phyloP scores from a whole-genome alignment of 2,888 invertebrate genomes.

The Cistogaster globosa region DNA sequence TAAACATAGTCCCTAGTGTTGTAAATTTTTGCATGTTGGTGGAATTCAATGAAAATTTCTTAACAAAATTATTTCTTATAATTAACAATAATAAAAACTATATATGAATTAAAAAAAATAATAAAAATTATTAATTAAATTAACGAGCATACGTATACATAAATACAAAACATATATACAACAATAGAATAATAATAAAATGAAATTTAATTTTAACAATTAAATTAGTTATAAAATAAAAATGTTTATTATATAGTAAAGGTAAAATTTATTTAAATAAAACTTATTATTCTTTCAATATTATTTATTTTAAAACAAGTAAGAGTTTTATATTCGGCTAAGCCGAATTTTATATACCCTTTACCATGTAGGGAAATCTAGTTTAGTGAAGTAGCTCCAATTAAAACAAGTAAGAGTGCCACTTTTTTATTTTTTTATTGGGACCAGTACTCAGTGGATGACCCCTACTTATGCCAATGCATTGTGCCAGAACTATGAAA shows the following conservation, averaged over 20 bases:
- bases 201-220: constrained; percentile 45
- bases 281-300: constrained; percentile 64
- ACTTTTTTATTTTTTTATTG: too few species aligned
- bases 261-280: constrained; percentile 59
- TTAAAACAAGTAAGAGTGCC: too few species aligned
- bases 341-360: too few species aligned
- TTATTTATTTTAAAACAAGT: constrained; percentile 47
- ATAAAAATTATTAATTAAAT: constrained; percentile 25
- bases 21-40: background rate
- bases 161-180: background rate
- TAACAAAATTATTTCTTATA: constrained; percentile 9
- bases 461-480: too few species aligned
- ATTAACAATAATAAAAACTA: constrained; percentile 27
- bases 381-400: too few species aligned
- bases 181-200: constrained; percentile 5
- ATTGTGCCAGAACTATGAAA: too few species aligned
- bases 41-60: constrained; percentile 1
- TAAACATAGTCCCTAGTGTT: background rate
- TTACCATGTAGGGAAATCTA: too few species aligned
- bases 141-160: constrained; percentile 21
- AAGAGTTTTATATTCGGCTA: too few species aligned
- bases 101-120: constrained; percentile 15
- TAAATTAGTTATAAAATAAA: constrained; percentile 40
- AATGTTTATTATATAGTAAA: constrained; percentile 65
- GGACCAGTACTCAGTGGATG: too few species aligned